phyloP scores from a whole-genome alignment of 2,113 vertebrate genomes.

The Osmerus mordax region DNA sequence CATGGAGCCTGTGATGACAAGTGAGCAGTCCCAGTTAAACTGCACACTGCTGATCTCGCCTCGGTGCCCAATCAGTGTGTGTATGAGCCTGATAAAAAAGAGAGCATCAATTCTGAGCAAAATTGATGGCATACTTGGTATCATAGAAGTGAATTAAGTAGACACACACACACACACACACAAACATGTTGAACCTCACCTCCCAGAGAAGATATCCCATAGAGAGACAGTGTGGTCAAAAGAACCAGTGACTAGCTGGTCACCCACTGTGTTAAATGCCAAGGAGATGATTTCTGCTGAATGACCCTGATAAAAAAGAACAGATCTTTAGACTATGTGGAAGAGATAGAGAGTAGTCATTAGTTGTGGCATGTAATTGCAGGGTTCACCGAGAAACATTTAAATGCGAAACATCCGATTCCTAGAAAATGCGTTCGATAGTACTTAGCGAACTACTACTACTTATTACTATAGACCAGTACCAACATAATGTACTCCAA shows the following conservation, averaged over 20 bases:
- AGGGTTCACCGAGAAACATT: neutral
- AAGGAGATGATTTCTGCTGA: constrained; percentile 87
- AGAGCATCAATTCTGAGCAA: neutral
- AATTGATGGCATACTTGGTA: neutral
- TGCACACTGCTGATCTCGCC: constrained; percentile 87
- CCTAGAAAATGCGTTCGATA: constrained; percentile 9
- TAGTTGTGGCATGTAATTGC: neutral
- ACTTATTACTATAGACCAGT: too few species aligned
- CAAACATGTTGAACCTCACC: constrained; percentile 67
- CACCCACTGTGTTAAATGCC: constrained; percentile 85
- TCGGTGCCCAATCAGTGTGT: constrained; percentile 80
- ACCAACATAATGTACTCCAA: constrained; percentile 4
- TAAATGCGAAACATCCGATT: neutral
- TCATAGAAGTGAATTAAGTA: neutral
- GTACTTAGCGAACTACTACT: too few species aligned
- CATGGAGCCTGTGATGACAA: constrained; percentile 86
- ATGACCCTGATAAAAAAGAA: constrained; percentile 77
- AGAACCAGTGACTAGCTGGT: constrained; percentile 87
- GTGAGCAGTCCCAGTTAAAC: constrained; percentile 91
- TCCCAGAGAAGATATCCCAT: constrained; percentile 88
- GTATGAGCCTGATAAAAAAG: constrained; percentile 70
- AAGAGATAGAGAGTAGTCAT: neutral
- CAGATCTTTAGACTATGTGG: neutral
- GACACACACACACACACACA: neutral
- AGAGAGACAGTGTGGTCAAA: constrained; percentile 87